Percentiles rank a stretch among this genome's conserved stretches.
These are phyloP conservation scores for Poecilia velifera DNA, from an alignment of 2,797 vertebrate species.

Conservation along the genomic window DNA sequence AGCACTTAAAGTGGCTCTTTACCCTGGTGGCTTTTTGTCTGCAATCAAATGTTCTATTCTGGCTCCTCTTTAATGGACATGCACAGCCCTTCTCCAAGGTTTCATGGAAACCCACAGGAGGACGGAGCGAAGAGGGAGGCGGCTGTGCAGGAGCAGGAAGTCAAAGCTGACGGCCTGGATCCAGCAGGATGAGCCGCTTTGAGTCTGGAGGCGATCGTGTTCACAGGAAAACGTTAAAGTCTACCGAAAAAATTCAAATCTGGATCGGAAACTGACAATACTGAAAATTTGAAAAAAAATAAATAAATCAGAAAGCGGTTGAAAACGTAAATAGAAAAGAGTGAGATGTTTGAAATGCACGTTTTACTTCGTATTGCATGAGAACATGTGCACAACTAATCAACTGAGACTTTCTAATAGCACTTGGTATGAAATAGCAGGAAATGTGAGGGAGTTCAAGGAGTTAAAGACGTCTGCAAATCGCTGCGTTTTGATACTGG, in stretches of 20 bases:
- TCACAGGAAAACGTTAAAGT: neutral
- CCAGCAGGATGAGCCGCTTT: neutral
- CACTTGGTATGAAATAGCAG: neutral
- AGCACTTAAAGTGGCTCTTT: constrained; percentile 28
- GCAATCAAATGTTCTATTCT: constrained; percentile 54
- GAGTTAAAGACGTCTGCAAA: neutral
- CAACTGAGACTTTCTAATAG: neutral
- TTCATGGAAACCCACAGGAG: constrained; percentile 2
- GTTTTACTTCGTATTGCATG: neutral
- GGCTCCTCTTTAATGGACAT: constrained; percentile 16
- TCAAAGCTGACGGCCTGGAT: neutral
- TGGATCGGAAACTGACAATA: neutral
- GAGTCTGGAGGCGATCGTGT: neutral
- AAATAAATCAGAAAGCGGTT: neutral
- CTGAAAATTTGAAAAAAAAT: neutral
- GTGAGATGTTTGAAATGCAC: neutral
- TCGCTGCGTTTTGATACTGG: neutral
- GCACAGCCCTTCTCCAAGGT: constrained; percentile 16
- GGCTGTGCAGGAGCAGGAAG: neutral
- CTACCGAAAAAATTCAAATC: neutral
- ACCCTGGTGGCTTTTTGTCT: constrained; percentile 20
- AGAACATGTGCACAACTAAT: neutral
- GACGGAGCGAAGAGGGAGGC: neutral
- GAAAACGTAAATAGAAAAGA: neutral
- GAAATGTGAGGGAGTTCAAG: neutral